Percentiles rank a stretch among this genome's conserved stretches.
These are phyloP conservation scores for Meiosimyza decipiens DNA, from an alignment of 2,888 invertebrate genomes.

Conservation along the genomic window DNA sequence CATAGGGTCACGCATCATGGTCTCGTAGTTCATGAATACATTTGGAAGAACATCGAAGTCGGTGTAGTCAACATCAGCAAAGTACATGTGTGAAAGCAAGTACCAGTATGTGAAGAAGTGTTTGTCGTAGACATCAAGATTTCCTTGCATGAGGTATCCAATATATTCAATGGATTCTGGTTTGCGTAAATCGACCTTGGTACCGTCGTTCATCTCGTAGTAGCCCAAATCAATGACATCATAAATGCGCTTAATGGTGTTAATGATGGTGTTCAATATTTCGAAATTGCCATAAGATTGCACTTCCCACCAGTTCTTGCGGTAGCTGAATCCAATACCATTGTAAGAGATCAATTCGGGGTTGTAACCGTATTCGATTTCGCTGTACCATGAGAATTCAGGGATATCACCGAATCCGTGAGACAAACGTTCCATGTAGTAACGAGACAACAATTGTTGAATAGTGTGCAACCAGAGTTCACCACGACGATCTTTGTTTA, in stretches of 20 bases:
- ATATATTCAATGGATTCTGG: constrained; percentile 74
- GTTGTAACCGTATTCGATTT: constrained; percentile 69
- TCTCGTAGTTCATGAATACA: constrained; percentile 73
- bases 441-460: constrained; percentile 75
- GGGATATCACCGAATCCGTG: constrained; percentile 72
- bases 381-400: constrained; percentile 69
- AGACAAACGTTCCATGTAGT: constrained; percentile 74
- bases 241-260: constrained; percentile 64
- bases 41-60: constrained; percentile 68
- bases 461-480: constrained; percentile 74
- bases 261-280: constrained; percentile 53
- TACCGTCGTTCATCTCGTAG: constrained; percentile 67
- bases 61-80: constrained; percentile 46
- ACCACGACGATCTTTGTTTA: constrained; percentile 71
- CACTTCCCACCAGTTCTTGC: constrained; percentile 64
- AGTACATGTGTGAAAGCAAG: constrained; percentile 38
- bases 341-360: constrained; percentile 72
- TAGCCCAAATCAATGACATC: constrained; percentile 68
- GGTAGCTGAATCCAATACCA: constrained; percentile 70
- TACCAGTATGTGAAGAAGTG: constrained; percentile 47
- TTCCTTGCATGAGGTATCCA: constrained; percentile 73
- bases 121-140: constrained; percentile 51
- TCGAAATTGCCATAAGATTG: constrained; percentile 48
- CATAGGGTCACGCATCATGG: constrained; percentile 76
- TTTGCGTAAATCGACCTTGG: constrained; percentile 70